Base-by-base conservation (phyloP, 2,113 vertebrate species). In the Reinhardtius hippoglossoides region DNA sequence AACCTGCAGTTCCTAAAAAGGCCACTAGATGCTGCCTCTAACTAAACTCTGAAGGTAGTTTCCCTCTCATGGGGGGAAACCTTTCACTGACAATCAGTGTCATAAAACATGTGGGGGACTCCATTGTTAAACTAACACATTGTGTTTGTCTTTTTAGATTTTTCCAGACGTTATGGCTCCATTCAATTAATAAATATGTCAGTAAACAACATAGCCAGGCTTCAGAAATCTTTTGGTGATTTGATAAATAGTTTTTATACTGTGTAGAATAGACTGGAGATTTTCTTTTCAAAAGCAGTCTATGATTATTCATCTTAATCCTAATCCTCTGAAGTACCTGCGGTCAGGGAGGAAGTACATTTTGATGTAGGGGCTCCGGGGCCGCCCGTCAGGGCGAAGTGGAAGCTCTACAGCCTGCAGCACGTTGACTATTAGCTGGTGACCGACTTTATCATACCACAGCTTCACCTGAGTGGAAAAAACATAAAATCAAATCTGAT, bases 331-430 rank as follows among this genome's bases (percentile, higher is more conserved):
- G 55, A 42, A 63, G 2, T 90, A 95, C 95, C 94, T 95, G 87
- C 95, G 92, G 74, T 99, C 98, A 52, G 98, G 98, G 88, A 99
- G 98, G 94, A 99, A 99, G 93, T 99, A 99, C 97, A 99, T 98
- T 95, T 99, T 99, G 84, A 99, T 96, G 88, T 99, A 99, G 48
- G 97, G 96, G 92, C 98, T 99, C 80, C 98, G 94, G 76, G 97
- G 97, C 16, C 97, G 95, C 18, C 97, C 97, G 74, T 99, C 98
- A 54, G 91, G 91, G 90, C 98, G 95, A 61, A 95, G 71, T 72
- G 97, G 96, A 54, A 99, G 95, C 71, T 98, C 98, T 70, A 91
- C 95, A 75, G 97, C 97, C 91, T 98, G 97, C 20, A 98, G 92
- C 88, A 99, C 96, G 83, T 98, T 99, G 69, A 99, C 97, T 84